Percentiles rank a stretch among this genome's conserved stretches.
Evolutionary conservation across 2,113 vertebrate species (phyloP).

Genomic region (Chiloscyllium plagiosum): DNA sequence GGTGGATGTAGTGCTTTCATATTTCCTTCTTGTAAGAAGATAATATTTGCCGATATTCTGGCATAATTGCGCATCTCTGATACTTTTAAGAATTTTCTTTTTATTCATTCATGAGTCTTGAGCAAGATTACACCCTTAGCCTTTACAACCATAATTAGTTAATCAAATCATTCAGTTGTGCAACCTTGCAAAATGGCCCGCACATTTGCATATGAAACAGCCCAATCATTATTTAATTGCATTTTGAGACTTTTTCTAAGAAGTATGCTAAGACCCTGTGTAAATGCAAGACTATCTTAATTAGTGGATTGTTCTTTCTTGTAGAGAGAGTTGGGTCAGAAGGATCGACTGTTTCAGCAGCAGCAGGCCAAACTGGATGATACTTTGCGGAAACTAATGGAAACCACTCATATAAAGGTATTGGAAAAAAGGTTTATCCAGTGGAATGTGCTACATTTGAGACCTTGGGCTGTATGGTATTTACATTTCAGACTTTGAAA

Average conservation of each 20-base stretch:
- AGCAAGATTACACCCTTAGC: background rate
- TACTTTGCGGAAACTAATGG: constrained; percentile 66
- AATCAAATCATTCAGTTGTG: background rate
- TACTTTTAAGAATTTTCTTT: background rate
- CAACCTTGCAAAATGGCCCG: background rate
- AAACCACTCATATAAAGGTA: constrained; percentile 78
- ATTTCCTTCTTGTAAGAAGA: background rate
- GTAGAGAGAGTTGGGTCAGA: constrained; percentile 86
- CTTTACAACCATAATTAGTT: background rate
- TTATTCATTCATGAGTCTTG: background rate
- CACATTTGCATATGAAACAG: background rate
- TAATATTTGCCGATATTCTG: background rate
- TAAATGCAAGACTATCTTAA: background rate
- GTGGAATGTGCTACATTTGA: background rate
- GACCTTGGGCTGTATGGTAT: background rate
- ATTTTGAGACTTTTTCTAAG: background rate
- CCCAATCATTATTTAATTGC: background rate
- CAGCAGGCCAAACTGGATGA: constrained; percentile 82
- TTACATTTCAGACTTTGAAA: background rate
- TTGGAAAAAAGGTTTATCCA: background rate
- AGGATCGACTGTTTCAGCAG: constrained; percentile 81
- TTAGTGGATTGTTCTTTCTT: constrained; percentile 38
- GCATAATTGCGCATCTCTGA: background rate
- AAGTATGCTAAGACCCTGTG: background rate
- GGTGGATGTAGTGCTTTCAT: background rate